Percentiles rank a stretch among this genome's conserved stretches.
These are phyloP conservation scores for Drosophila insularis DNA, from an alignment of 1,140 invertebrate species.

Conservation along the genomic window DNA sequence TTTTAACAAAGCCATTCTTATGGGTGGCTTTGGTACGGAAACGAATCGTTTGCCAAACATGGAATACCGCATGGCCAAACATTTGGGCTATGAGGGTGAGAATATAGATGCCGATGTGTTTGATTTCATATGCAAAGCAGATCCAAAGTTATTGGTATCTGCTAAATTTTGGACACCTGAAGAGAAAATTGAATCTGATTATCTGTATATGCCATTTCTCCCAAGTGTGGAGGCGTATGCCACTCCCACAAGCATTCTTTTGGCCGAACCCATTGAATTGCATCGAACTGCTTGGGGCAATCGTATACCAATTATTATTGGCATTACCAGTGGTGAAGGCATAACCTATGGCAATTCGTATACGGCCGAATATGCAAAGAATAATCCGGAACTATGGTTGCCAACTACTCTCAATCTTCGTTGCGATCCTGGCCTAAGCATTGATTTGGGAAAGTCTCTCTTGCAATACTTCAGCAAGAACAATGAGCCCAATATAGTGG, in stretches of 20 bases:
- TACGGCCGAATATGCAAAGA: not conserved
- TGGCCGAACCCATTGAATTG: conserved; percentile 40
- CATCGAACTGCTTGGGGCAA: conserved; percentile 61
- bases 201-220: conserved; percentile 1
- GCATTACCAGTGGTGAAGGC: conserved; percentile 50
- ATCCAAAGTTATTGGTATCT: conserved; percentile 34
- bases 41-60: conserved; percentile 28
- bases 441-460: conserved; percentile 41
- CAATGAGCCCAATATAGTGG: not conserved
- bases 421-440: conserved; percentile 27
- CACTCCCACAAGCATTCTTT: conserved; percentile 39
- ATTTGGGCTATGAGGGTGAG: conserved; percentile 64
- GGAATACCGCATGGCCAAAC: conserved; percentile 62
- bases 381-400: conserved; percentile 39
- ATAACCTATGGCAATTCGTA: not conserved
- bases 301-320: conserved; percentile 60
- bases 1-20: conserved; percentile 85
- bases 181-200: conserved; percentile 18
- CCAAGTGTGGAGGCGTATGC: conserved; percentile 52
- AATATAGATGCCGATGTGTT: conserved; percentile 47
- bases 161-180: conserved; percentile 30
- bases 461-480: conserved; percentile 30
- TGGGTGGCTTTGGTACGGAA: conserved; percentile 83
- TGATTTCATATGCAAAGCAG: conserved; percentile 37
- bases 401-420: conserved; percentile 31